phyloP scores from a whole-genome alignment of 2,113 vertebrate genomes.

The Caranx ignobilis region DNA sequence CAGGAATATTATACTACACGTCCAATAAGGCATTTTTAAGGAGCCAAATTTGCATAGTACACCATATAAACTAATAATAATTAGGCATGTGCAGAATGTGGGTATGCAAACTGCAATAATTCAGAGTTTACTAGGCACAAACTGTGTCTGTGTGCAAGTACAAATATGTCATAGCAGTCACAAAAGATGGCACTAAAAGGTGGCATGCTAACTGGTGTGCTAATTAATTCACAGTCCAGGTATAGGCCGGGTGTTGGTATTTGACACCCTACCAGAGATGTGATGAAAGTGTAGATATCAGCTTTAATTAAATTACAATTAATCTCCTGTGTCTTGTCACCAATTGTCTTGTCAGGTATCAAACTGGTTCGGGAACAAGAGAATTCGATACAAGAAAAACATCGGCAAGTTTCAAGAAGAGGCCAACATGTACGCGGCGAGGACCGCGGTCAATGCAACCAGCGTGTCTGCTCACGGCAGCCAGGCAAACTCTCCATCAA shows the following conservation, averaged over 20 bases:
- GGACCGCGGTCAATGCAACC: slow-evolving; percentile 96
- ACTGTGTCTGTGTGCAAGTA: not conserved
- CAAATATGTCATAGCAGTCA: not conserved
- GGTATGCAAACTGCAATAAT: not conserved
- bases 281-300: not conserved
- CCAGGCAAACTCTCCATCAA: slow-evolving; percentile 99
- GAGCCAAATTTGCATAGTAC: not conserved
- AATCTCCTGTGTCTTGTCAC: not conserved
- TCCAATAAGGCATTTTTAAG: not conserved
- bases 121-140: not conserved
- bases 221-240: not conserved
- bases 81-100: not conserved
- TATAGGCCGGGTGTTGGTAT: not conserved
- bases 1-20: not conserved
- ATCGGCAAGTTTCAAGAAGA: slow-evolving; percentile 99
- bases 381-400: slow-evolving; percentile 99
- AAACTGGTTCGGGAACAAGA: slow-evolving; percentile 99
- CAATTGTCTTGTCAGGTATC: slow-evolving; percentile 88
- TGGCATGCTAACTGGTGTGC: not conserved
- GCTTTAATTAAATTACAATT: not conserved
- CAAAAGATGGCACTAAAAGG: not conserved
- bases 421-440: slow-evolving; percentile 99
- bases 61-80: not conserved
- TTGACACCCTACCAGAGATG: not conserved
- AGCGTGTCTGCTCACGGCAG: slow-evolving; percentile 98